These are phyloP conservation scores for Sphaeramia orbicularis DNA, from an alignment of 2,797 vertebrate genomes.

Conservation along the genomic window DNA sequence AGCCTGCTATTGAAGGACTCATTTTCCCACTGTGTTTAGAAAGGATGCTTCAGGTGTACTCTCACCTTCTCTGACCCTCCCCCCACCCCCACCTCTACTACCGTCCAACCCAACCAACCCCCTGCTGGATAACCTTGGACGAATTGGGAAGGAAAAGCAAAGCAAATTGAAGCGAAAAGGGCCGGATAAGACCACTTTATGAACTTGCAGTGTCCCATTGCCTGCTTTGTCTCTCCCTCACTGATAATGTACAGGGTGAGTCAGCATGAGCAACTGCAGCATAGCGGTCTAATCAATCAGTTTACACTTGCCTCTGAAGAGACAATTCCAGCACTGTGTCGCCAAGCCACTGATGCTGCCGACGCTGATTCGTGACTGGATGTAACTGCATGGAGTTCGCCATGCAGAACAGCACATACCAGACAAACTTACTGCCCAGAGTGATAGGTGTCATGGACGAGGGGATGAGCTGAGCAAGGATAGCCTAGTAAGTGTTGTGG, in stretches of 20 bases:
- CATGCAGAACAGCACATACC: conserved; percentile 14
- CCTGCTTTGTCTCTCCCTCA: conserved; percentile 44
- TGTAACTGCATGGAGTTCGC: conserved; percentile 22
- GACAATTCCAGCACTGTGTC: conserved; percentile 48
- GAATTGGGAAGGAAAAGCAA: conserved; percentile 1
- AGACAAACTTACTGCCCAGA: conserved; percentile 43
- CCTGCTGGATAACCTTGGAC: conserved; percentile 68
- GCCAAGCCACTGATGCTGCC: conserved; percentile 34
- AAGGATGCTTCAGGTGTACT: conserved; percentile 43
- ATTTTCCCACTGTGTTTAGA: conserved; percentile 38
- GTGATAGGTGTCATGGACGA: conserved; percentile 55
- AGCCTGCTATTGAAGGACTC: conserved; percentile 47
- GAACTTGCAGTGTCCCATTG: conserved; percentile 17
- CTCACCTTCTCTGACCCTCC: conserved; percentile 41
- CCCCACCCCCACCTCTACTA: conserved; percentile 8
- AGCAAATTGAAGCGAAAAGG: conserved; percentile 22
- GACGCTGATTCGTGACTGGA: conserved; percentile 48
- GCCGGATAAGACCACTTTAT: conserved; percentile 39
- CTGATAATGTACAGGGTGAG: conserved; percentile 74
- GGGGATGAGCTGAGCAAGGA: conserved; percentile 28
- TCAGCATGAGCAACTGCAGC: conserved; percentile 79
- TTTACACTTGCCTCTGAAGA: conserved; percentile 63
- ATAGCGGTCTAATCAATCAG: conserved; percentile 66
- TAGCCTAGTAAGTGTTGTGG: conserved; percentile 26
- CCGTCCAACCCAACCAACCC: conserved; percentile 8